Evolutionary conservation across 1,140 invertebrate genomes (phyloP), one percentile per base, ranked within the genome.

Genomic region (Paraescarpia echinospica): DNA sequence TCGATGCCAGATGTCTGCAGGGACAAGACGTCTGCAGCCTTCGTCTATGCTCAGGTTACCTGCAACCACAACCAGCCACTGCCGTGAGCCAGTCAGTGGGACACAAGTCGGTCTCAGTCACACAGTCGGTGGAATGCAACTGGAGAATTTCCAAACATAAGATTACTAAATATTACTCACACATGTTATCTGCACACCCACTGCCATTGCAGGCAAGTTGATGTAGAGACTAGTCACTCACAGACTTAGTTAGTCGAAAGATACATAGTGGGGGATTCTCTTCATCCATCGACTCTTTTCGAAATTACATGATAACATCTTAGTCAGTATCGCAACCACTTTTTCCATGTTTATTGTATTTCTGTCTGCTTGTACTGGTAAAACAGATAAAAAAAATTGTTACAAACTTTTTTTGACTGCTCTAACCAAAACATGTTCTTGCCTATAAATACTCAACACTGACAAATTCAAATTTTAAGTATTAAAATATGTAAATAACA

Each of bases 1-100:
- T 92, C 96, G 96, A 27, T 93, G 93, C 97, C 97, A 97, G 0
- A 96, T 96, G 94, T 96, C 95, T 4, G 94, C 93, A 5, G 96
- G 96, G 6, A 97, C 96, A 48, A 97, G 93, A 94, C 96, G 96
- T 77, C 96, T 93, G 93, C 95, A 94, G 35, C 93, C 94, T 35
- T 94, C 93, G 94, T 96, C 95, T 31, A 95, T 94, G 92, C 92
- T 93, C 33, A 96, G 93, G 34, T 95, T 94, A 14, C 94, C 96
- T 96, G 93, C 59, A 77, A 77, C 59, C 59, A 77, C 59, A 77
- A 77, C 2, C 59, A 77, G 59, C 59, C 41, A 89, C 18, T 12
- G 4, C 41, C 41, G 4, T 41, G 41, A 41, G 41, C 41, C 4
- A 41, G 41, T 4, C 4, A 41, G 41, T n/a, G n/a, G n/a, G n/a